Evolutionary conservation across 2,797 vertebrate genomes (phyloP).

Genomic region (Cercopithecus neglectus): DNA sequence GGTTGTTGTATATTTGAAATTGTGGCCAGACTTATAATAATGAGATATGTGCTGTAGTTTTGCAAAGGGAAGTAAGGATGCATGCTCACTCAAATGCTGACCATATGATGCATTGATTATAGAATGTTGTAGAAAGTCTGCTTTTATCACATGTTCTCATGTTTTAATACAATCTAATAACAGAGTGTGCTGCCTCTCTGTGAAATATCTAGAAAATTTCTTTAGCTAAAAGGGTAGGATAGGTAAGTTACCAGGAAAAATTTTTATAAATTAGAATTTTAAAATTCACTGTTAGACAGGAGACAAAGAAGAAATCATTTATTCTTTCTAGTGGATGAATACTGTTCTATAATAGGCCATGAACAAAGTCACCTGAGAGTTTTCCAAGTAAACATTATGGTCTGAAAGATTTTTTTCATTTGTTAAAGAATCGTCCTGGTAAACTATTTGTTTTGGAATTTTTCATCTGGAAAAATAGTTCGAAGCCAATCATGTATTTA

Average conservation of each 20-base stretch:
- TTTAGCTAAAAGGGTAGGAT: not conserved
- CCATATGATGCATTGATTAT: not conserved
- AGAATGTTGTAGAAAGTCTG: not conserved
- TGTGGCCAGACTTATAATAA: not conserved
- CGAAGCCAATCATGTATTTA: not conserved
- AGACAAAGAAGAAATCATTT: not conserved
- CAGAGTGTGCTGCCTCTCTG: not conserved
- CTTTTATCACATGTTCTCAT: not conserved
- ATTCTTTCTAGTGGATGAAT: not conserved
- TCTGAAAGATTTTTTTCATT: not conserved
- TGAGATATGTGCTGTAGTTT: not conserved
- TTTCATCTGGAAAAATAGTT: conserved; percentile 24
- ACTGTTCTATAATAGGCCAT: not conserved
- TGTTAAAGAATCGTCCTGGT: not conserved
- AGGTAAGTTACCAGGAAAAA: not conserved
- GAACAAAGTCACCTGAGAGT: not conserved
- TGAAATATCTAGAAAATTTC: conserved; percentile 13
- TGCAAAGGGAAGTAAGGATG: not conserved
- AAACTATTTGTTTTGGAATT: not conserved
- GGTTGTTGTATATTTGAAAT: conserved; percentile 13
- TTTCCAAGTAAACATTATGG: not conserved
- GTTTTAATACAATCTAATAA: not conserved
- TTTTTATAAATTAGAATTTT: not conserved
- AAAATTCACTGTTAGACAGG: not conserved
- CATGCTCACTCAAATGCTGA: not conserved